Conservation (phyloP, 30 jellyfish, hydroid and myxozoan species). For the Hydra vulgaris region DNA sequence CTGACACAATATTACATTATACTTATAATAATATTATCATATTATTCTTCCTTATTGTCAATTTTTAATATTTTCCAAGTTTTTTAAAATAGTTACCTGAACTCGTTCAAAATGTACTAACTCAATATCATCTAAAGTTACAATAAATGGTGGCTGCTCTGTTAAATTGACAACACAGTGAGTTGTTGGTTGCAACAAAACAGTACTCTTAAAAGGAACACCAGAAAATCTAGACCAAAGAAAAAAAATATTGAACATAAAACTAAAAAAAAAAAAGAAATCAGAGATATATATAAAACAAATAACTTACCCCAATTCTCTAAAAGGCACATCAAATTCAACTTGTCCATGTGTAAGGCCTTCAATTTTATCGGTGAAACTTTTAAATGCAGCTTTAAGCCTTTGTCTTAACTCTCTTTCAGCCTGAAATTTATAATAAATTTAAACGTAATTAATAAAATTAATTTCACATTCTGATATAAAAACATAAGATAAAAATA, state of each 20-base stretch:
- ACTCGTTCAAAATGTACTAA: conserved; percentile 98
- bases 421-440: conserved; percentile 31
- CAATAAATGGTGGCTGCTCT: conserved; percentile 91
- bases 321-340: conserved; percentile 92
- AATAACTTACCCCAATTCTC: conserved; percentile 95
- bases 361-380: conserved; percentile 85
- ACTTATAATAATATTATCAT: too few species aligned
- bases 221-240: conserved; percentile 70
- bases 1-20: too few species aligned
- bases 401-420: conserved; percentile 87
- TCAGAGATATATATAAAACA: too few species aligned
- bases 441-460: not conserved
- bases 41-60: too few species aligned
- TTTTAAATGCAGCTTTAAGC: conserved; percentile 84
- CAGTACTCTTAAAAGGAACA: conserved; percentile 87
- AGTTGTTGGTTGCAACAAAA: conserved; percentile 83
- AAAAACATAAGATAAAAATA: too few species aligned
- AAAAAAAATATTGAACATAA: not conserved
- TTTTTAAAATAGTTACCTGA: conserved; percentile 40
- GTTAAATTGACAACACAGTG: conserved; percentile 90
- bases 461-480: too few species aligned
- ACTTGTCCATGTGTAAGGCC: conserved; percentile 94
- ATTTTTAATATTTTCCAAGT: not conserved
- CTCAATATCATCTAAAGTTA: conserved; percentile 90
- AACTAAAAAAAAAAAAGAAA: too few species aligned